Evolutionary conservation across 2,113 vertebrate genomes (phyloP), one percentile per base, ranked within the genome.

Genomic region (Corapipo altera): DNA sequence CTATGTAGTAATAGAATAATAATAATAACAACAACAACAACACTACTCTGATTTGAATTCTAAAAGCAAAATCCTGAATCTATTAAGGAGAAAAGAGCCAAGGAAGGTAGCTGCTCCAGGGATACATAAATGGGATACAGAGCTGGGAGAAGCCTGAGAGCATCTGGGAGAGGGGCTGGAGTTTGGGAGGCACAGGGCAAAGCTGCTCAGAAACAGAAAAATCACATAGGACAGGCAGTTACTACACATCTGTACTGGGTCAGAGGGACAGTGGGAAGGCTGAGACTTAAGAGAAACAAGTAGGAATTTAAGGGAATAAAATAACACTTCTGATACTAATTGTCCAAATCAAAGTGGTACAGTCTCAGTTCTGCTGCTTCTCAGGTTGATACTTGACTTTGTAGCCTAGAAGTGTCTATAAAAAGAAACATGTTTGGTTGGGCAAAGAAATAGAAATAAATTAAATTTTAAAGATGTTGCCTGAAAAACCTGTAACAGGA

Each of bases 171-270:
- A 39, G 3, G 15, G 37, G 33, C 9, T 27, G 61, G 57, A 57
- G 52, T 15, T 17, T 24, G 51, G 67, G 51, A 77, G 44, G 10
- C 30, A n/a, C 5, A 0, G 3, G 37, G 46, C 46, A 87, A 44
- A 87, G 77, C n/a, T 91, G 64, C 77, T 6, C 16, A 22, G 67
- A 30, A 16, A 9, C 1, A 5, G 22, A 51, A 52, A 58, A 44
- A 39, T 11, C 23, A n/a, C 3, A 0, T 0, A 39, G 80, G 11
- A 33, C 6, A 18, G 39, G 27, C 23, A 55, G 49, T 10, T 30
- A 20, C 49, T 30, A 3, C 58, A 72, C 15, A 58, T 9, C 69
- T 12, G 3, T 39, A 3, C 4, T 16, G 51, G 85, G 15, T 20
- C 69, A 59, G 26, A 28, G 59, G 11, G 15, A 19, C 8, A 17